Percentiles rank a stretch among this genome's conserved stretches.
These are phyloP conservation scores for Rambutsinella grinnellia DNA, from an alignment of 2,888 invertebrate species.

Conservation along the genomic window DNA sequence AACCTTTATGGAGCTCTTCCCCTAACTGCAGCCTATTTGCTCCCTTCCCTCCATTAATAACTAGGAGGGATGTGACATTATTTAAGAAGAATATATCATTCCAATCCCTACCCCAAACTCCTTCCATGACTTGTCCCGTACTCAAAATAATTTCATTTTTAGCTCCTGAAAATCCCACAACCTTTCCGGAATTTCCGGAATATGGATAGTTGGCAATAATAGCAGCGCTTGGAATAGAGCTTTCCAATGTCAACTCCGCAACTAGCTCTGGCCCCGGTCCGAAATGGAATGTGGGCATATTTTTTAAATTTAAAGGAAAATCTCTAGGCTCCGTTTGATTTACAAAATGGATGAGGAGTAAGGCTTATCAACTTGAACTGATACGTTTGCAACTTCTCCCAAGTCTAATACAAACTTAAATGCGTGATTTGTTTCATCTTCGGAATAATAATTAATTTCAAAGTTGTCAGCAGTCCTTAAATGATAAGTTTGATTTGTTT, in stretches of 20 bases:
- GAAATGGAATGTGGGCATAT: constrained; percentile 15
- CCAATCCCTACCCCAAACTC: constrained; percentile 13
- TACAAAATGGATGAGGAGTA: too few relatives aligned
- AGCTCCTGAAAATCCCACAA: constrained; percentile 1
- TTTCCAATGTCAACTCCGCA: neutral
- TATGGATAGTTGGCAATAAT: neutral
- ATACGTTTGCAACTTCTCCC: neutral
- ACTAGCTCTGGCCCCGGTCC: neutral
- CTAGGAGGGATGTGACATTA: too few relatives aligned
- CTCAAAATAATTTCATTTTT: constrained; percentile 2
- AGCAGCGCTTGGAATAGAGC: too few relatives aligned
- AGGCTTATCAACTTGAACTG: neutral
- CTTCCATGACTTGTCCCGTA: neutral
- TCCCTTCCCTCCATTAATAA: constrained; percentile 1
- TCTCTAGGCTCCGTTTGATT: too few relatives aligned
- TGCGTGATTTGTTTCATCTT: too few relatives aligned
- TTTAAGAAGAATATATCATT: constrained; percentile 22
- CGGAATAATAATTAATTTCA: neutral
- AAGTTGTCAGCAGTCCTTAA: neutral
- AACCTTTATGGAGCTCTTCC: neutral
- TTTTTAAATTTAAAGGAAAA: constrained; percentile 11
- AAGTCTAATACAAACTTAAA: constrained; percentile 13
- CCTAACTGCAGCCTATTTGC: neutral
- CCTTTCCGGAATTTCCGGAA: constrained; percentile 1
- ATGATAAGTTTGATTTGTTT: constrained; percentile 15